These are phyloP conservation scores for Epinotia nisella DNA, from an alignment of 2,888 invertebrate genomes.

Conservation along the genomic window DNA sequence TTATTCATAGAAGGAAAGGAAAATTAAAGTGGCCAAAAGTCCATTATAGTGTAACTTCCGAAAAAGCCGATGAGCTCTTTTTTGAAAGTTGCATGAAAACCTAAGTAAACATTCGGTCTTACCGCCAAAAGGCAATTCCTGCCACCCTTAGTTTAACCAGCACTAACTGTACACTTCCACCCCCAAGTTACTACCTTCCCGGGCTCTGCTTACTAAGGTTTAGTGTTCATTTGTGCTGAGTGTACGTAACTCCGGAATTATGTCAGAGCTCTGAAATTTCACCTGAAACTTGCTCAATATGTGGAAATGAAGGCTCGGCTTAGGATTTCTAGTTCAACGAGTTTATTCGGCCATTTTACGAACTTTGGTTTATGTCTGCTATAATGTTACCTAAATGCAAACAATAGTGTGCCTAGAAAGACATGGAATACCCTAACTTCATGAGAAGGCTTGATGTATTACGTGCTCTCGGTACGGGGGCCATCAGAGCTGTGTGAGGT, in stretches of 20 bases:
- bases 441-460: background rate
- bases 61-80: background rate
- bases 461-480: too few species aligned
- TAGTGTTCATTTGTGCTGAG: slow-evolving; percentile 44
- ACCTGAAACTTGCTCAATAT: slow-evolving; percentile 35
- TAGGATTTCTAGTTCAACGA: slow-evolving; percentile 6
- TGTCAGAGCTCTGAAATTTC: slow-evolving; percentile 25
- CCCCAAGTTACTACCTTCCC: slow-evolving; percentile 17
- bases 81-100: background rate
- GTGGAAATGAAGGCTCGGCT: slow-evolving; percentile 18
- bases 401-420: background rate
- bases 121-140: background rate
- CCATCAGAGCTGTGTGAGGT: too few species aligned
- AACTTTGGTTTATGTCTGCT: background rate
- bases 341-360: slow-evolving; percentile 3
- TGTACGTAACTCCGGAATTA: slow-evolving; percentile 36
- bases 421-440: background rate
- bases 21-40: too few species aligned
- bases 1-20: too few species aligned
- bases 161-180: slow-evolving; percentile 8
- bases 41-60: too few species aligned
- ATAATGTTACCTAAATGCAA: slow-evolving; percentile 2
- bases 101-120: background rate
- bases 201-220: slow-evolving; percentile 22
- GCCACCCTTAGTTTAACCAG: slow-evolving; percentile 10